phyloP scores from a whole-genome alignment of 2,888 invertebrate genomes.

The Ichneumoninae sp. region DNA sequence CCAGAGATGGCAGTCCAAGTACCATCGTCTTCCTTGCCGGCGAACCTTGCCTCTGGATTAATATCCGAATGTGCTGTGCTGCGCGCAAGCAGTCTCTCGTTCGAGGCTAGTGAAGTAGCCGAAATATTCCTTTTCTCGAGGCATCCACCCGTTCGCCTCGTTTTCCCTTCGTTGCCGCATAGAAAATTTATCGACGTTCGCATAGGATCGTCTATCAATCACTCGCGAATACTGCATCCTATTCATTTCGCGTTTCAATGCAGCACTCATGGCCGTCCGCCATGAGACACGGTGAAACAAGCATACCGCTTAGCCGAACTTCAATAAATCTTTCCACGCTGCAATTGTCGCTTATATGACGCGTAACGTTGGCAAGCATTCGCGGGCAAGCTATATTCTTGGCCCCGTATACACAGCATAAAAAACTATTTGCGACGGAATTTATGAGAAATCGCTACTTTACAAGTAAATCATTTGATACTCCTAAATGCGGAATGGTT shows the following conservation, averaged over 20 bases:
- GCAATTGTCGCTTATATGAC: constrained; percentile 66
- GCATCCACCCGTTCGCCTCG: background rate
- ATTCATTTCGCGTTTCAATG: constrained; percentile 63
- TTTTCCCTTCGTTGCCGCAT: constrained; percentile 23
- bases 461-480: constrained; percentile 26
- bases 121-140: constrained; percentile 41
- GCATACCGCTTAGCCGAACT: constrained; percentile 58
- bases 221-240: constrained; percentile 58
- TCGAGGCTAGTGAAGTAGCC: constrained; percentile 17
- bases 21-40: constrained; percentile 47
- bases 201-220: constrained; percentile 64
- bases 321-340: constrained; percentile 67
- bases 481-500: constrained; percentile 38
- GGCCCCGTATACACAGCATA: background rate
- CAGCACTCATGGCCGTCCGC: constrained; percentile 50
- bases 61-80: constrained; percentile 19
- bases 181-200: constrained; percentile 64
- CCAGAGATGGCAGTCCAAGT: constrained; percentile 76
- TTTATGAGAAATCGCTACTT: constrained; percentile 35
- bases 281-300: constrained; percentile 49
- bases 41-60: constrained; percentile 33
- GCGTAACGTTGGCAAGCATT: constrained; percentile 65
- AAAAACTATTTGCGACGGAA: constrained; percentile 29
- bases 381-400: constrained; percentile 35
- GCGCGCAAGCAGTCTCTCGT: constrained; percentile 22